Conservation (phyloP, 2,888 invertebrate species). For the Pseudeuparius sepicola region DNA sequence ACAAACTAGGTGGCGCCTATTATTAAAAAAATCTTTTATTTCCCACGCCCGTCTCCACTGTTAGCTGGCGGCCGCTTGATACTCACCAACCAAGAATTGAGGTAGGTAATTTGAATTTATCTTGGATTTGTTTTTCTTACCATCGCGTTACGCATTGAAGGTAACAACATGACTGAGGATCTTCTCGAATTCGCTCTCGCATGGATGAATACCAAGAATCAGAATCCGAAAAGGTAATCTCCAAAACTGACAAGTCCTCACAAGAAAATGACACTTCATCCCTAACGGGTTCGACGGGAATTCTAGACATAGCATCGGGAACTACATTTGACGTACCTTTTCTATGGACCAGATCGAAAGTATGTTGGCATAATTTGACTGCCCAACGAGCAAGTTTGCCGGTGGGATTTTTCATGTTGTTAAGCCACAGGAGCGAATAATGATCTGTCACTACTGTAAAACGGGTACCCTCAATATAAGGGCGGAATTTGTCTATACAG, state of each 20-base stretch:
- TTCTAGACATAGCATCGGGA: constrained; percentile 19
- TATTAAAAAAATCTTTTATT: too few species aligned
- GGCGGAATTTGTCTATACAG: constrained; percentile 20
- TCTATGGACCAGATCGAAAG: constrained; percentile 21
- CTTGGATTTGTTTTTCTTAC: too few species aligned
- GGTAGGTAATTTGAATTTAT: too few species aligned
- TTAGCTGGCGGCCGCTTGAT: too few species aligned
- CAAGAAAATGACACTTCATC: too few species aligned
- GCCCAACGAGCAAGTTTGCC: constrained; percentile 24
- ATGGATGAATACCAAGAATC: constrained; percentile 14
- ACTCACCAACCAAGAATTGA: too few species aligned
- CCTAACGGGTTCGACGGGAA: background rate
- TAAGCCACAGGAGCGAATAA: constrained; percentile 22
- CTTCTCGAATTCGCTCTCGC: constrained; percentile 10
- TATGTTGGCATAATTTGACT: constrained; percentile 18
- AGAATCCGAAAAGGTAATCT: constrained; percentile 10
- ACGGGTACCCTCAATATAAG: constrained; percentile 21
- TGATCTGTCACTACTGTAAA: constrained; percentile 27
- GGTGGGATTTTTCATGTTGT: constrained; percentile 21
- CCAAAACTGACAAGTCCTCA: constrained; percentile 5
- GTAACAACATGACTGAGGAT: constrained; percentile 11
- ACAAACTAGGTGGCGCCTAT: too few species aligned
- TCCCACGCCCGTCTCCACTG: too few species aligned
- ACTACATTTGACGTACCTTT: constrained; percentile 20
- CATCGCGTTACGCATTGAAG: too few species aligned